A percentile compares a stretch with the other conserved stretches of the same genome.
Evolutionary conservation across 1,140 invertebrate species (phyloP).

Genomic region (Cyclargus thomasi): DNA sequence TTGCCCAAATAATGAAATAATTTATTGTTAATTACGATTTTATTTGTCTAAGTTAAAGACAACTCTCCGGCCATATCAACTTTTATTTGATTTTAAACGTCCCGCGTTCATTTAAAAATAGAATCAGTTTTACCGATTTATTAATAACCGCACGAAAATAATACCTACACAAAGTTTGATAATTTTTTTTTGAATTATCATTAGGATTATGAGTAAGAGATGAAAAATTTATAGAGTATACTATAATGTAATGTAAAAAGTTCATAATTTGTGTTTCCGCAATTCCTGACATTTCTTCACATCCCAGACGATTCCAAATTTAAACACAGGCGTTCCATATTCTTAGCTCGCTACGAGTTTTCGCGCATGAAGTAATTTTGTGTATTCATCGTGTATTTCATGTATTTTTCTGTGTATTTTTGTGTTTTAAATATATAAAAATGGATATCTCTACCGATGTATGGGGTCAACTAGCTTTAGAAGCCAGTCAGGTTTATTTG

Average conservation of each 20-base stretch:
- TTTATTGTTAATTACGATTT: too few relatives aligned
- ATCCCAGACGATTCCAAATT: slow-evolving; percentile 68
- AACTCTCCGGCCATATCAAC: neutral
- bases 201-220: neutral
- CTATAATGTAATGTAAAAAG: slow-evolving; percentile 19
- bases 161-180: neutral
- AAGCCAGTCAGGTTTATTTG: slow-evolving; percentile 88
- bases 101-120: neutral
- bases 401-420: slow-evolving; percentile 38
- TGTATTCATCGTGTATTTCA: slow-evolving; percentile 30
- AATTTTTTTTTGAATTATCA: neutral
- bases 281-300: slow-evolving; percentile 37
- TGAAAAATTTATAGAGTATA: neutral
- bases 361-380: slow-evolving; percentile 47
- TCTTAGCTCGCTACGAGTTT: slow-evolving; percentile 47
- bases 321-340: slow-evolving; percentile 64
- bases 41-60: neutral
- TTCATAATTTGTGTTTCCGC: slow-evolving; percentile 25
- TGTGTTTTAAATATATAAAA: slow-evolving; percentile 24
- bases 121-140: neutral
- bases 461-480: slow-evolving; percentile 88
- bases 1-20: too few relatives aligned
- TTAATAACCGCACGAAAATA: neutral
- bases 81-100: neutral
- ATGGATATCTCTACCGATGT: slow-evolving; percentile 82